These are phyloP conservation scores for Tinea trinotella DNA, from an alignment of 2,888 invertebrate species.

Conservation along the genomic window DNA sequence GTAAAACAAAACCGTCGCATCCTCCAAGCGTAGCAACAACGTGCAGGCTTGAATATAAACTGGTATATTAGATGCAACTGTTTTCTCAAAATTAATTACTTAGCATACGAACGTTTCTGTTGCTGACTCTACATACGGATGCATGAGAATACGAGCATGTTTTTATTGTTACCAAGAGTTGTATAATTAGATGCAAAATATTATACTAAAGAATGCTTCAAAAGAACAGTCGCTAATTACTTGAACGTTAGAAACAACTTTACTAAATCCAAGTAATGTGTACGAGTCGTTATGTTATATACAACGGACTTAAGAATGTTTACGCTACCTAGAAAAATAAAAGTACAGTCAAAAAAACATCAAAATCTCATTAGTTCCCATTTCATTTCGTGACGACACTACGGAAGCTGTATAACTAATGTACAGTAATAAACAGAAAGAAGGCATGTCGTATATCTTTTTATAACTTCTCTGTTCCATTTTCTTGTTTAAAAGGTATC, in stretches of 20 bases:
- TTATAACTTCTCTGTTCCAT: conserved; percentile 64
- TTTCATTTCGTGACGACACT: conserved; percentile 70
- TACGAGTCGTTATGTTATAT: background rate
- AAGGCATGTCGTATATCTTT: conserved; percentile 69
- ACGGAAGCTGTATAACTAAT: conserved; percentile 72
- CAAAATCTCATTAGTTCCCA: conserved; percentile 73
- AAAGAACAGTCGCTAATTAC: too few species aligned
- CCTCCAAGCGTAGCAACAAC: conserved; percentile 24
- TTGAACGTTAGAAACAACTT: too few species aligned
- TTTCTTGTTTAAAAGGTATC: conserved; percentile 63
- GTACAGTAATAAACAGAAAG: conserved; percentile 68
- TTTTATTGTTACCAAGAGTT: background rate
- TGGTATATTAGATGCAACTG: conserved; percentile 41
- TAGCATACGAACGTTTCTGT: conserved; percentile 27
- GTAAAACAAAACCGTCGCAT: conserved; percentile 22
- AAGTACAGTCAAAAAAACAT: conserved; percentile 72
- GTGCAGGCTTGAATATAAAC: conserved; percentile 41
- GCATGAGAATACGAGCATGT: background rate
- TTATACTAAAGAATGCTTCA: too few species aligned
- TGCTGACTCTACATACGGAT: conserved; percentile 10
- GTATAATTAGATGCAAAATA: background rate
- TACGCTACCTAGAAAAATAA: conserved; percentile 59
- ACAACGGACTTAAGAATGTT: conserved; percentile 20
- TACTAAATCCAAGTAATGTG: too few species aligned
- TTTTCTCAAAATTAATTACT: conserved; percentile 40